Conservation (phyloP, 2,888 invertebrate species). For the Epinotia ramella region DNA sequence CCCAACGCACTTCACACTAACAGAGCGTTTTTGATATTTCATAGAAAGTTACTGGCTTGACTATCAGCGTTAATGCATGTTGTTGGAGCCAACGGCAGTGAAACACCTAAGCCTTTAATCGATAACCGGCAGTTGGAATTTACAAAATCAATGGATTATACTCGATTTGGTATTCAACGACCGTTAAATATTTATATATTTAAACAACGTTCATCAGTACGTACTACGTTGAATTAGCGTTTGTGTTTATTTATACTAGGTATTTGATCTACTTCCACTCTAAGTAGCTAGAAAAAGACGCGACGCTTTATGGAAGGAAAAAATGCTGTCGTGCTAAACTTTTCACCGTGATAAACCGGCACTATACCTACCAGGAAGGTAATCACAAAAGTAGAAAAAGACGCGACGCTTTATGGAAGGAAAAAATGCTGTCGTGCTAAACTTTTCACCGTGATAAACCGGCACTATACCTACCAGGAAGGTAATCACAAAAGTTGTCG, state of each 20-base stretch:
- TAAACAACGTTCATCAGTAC: background rate
- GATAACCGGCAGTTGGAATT: background rate
- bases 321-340: background rate
- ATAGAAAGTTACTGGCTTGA: no score
- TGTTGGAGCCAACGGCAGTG: background rate
- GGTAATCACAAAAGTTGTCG: no score
- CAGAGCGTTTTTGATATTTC: no score
- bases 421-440: background rate
- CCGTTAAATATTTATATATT: background rate
- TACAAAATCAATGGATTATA: constrained; percentile 2
- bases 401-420: background rate
- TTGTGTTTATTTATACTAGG: background rate
- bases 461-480: no score
- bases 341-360: no score
- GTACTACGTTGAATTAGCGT: background rate
- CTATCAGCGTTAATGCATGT: no score
- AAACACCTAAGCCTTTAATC: background rate
- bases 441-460: no score
- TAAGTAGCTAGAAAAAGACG: background rate
- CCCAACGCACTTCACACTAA: no score
- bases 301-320: background rate
- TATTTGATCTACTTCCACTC: background rate
- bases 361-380: no score
- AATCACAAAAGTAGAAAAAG: no score
- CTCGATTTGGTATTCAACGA: background rate